phyloP scores from a whole-genome alignment of 2,113 vertebrate genomes.

The Gulo gulo region DNA sequence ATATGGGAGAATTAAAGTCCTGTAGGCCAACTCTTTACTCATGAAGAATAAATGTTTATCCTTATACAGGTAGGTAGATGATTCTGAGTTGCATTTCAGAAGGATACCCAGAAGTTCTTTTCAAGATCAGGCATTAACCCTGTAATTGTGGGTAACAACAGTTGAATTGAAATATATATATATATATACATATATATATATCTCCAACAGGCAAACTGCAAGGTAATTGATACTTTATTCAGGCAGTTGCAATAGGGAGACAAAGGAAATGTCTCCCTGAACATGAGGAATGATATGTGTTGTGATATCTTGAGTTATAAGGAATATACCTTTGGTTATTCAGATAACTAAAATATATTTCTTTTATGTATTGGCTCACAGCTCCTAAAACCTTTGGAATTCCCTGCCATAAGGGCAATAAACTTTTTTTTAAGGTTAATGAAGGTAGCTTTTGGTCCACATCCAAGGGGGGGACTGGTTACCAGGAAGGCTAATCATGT shows the following conservation, averaged over 20 bases:
- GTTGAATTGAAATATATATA: neutral
- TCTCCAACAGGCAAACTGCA: neutral
- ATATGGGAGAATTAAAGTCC: neutral
- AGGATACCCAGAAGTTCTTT: neutral
- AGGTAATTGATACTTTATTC: neutral
- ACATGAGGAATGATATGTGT: neutral
- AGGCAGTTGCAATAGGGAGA: neutral
- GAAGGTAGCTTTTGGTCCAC: neutral
- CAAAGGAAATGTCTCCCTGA: neutral
- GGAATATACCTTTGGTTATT: neutral
- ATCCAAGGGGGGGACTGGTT: neutral
- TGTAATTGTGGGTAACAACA: neutral
- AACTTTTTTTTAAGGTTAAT: neutral
- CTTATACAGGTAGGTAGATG: neutral
- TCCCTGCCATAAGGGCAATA: neutral
- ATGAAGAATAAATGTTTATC: neutral
- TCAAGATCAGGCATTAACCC: neutral
- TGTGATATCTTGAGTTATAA: neutral
- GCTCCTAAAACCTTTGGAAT: neutral
- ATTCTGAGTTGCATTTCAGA: slow-evolving; percentile 15
- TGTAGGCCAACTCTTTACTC: neutral
- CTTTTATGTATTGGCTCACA: neutral
- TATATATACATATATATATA: neutral
- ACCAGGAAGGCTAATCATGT: no score
- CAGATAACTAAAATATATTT: neutral